These are phyloP conservation scores for Pandion haliaetus DNA, from an alignment of 2,113 vertebrate species.

Conservation along the genomic window DNA sequence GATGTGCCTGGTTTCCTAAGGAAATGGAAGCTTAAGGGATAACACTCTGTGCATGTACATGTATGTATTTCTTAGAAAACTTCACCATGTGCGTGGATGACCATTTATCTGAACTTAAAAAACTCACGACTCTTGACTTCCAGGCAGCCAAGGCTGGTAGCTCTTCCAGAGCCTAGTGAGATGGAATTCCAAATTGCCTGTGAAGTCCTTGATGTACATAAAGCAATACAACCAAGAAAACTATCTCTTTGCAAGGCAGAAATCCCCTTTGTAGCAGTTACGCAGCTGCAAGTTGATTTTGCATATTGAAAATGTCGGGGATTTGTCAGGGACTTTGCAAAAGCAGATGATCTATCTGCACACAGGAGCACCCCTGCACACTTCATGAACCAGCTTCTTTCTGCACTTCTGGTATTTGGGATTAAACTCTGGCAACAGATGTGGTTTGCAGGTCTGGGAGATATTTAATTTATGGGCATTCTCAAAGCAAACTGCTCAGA, in stretches of 20 bases:
- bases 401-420: neutral
- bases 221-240: neutral
- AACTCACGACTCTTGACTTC: neutral
- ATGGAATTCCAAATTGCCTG: neutral
- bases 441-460: neutral
- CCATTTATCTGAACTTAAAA: neutral
- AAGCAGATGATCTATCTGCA: neutral
- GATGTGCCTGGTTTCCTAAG: neutral
- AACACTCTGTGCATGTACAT: neutral
- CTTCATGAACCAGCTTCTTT: neutral
- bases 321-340: neutral
- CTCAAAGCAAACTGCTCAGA: neutral
- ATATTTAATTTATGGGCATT: neutral
- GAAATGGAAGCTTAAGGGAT: neutral
- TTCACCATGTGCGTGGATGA: neutral
- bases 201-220: neutral
- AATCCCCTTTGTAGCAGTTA: neutral
- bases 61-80: neutral
- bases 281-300: neutral
- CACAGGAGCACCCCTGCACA: neutral
- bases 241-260: neutral
- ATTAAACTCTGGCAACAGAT: neutral
- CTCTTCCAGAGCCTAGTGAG: neutral
- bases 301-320: neutral
- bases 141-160: neutral